phyloP scores from a whole-genome alignment of 2,113 vertebrate genomes.

The Bos javanicus region DNA sequence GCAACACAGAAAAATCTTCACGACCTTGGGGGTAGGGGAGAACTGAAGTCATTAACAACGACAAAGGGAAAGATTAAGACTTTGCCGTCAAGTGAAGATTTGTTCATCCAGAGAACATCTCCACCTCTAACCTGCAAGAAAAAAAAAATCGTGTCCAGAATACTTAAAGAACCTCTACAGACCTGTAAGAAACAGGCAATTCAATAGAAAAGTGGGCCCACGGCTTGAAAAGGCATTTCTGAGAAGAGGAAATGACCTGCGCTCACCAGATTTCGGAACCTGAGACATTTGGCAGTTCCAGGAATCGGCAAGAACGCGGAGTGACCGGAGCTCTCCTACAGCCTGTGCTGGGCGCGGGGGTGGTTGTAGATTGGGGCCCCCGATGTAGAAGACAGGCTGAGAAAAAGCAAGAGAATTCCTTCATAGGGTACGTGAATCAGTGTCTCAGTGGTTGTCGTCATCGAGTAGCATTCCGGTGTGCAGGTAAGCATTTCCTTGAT shows the following conservation, averaged over 20 bases:
- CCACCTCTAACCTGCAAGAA: neutral
- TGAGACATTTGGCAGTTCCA: neutral
- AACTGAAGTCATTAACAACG: neutral
- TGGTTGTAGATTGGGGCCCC: neutral
- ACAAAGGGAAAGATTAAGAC: neutral
- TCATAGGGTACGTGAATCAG: fast-evolving
- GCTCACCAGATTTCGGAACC: neutral
- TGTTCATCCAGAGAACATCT: neutral
- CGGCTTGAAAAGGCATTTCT: neutral
- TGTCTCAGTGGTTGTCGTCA: neutral
- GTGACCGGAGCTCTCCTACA: neutral
- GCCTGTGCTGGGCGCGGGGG: neutral
- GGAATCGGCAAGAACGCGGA: neutral
- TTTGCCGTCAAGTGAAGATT: neutral
- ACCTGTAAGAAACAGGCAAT: neutral
- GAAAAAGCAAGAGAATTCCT: neutral
- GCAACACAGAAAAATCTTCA: neutral
- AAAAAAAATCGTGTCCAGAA: neutral
- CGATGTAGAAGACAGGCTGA: neutral
- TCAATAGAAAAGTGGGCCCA: neutral
- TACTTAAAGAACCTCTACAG: neutral
- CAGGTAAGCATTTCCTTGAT: neutral
- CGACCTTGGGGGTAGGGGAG: neutral
- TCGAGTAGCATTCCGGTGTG: neutral
- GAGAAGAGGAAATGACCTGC: neutral